phyloP scores from a whole-genome alignment of 2,888 invertebrate species.

The Rhopalosiphum nymphaeae region DNA sequence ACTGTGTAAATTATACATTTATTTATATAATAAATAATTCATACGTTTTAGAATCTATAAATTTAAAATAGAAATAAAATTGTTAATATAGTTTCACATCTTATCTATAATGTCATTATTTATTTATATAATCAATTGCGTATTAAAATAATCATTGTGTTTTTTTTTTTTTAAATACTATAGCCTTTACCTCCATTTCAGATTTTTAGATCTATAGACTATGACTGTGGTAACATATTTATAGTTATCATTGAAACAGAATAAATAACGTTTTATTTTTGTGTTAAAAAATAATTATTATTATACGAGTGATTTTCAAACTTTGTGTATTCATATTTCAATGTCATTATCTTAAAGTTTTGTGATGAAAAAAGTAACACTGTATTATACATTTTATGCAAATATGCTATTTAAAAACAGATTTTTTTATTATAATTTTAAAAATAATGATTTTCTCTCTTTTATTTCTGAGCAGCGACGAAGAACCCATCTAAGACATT shows the following conservation, averaged over 20 bases:
- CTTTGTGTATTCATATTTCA: not conserved
- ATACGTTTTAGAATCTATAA: too few species aligned
- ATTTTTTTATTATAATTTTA: conserved; percentile 27
- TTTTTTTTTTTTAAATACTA: too few species aligned
- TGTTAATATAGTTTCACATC: too few species aligned
- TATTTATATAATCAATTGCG: too few species aligned
- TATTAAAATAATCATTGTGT: too few species aligned
- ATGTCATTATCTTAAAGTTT: not conserved
- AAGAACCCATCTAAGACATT: not conserved
- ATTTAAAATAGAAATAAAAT: too few species aligned
- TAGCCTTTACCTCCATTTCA: too few species aligned
- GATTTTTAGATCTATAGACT: too few species aligned
- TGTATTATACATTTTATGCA: not conserved
- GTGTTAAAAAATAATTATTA: not conserved
- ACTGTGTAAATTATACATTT: too few species aligned
- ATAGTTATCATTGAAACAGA: not conserved
- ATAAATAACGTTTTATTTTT: not conserved
- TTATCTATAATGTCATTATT: too few species aligned
- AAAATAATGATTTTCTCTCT: not conserved
- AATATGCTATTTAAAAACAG: not conserved
- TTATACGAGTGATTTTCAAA: not conserved
- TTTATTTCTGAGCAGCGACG: not conserved
- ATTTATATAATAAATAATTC: too few species aligned
- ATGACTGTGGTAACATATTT: not conserved
- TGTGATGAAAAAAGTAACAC: not conserved